These are phyloP conservation scores for Orchesella cincta DNA, from an alignment of 1,140 invertebrate species.

Conservation along the genomic window DNA sequence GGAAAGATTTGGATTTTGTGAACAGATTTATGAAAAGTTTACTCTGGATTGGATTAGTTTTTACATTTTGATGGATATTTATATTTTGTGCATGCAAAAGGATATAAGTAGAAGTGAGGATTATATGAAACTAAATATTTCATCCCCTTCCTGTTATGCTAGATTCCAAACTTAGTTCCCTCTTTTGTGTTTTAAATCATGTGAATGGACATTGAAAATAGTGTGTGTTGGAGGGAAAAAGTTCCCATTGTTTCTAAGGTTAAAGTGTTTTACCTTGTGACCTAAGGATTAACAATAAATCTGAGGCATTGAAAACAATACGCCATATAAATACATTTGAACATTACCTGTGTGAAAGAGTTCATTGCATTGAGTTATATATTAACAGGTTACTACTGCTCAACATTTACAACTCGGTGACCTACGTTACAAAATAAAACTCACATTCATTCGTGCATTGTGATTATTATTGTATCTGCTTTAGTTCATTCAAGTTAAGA, in stretches of 20 bases:
- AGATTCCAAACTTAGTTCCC: not conserved
- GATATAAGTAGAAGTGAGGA: no score
- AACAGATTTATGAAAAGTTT: no score
- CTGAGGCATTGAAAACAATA: not conserved
- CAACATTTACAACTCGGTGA: not conserved
- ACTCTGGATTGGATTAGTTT: no score
- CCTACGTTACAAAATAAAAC: conserved; percentile 5
- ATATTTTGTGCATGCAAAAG: no score
- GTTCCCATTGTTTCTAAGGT: conserved; percentile 15
- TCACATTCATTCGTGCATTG: no score
- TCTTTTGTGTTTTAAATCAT: not conserved
- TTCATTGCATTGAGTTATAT: not conserved
- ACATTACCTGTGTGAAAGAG: not conserved
- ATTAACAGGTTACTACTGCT: no score
- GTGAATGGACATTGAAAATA: conserved; percentile 25
- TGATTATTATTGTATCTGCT: not conserved
- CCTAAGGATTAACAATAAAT: not conserved
- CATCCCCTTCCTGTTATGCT: no score
- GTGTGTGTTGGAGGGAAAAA: no score
- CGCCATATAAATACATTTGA: not conserved
- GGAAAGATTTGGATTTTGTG: no score
- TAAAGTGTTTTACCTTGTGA: conserved; percentile 27
- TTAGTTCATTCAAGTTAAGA: no score
- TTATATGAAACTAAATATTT: no score
- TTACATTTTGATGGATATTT: no score